These are phyloP conservation scores for Dasyurus viverrinus DNA, from an alignment of 2,113 vertebrate species.

Conservation along the genomic window DNA sequence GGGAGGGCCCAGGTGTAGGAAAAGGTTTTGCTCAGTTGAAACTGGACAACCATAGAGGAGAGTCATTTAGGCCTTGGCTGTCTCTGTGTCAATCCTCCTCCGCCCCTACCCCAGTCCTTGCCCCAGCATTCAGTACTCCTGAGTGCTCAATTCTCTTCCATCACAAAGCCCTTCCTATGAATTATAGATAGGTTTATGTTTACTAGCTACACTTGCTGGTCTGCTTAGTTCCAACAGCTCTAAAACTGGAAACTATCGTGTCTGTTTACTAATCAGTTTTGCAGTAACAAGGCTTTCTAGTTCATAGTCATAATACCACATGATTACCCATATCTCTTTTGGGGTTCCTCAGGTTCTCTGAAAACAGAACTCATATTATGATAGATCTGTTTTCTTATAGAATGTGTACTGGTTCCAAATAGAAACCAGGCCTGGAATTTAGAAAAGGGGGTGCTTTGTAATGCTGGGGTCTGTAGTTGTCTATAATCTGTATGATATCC, in stretches of 20 bases:
- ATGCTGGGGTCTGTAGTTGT: background rate
- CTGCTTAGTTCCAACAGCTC: background rate
- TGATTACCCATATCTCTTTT: background rate
- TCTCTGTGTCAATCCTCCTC: rapidly evolving
- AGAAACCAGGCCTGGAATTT: background rate
- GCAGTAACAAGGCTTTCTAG: background rate
- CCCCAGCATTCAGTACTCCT: background rate
- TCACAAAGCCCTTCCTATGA: background rate
- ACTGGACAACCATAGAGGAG: background rate
- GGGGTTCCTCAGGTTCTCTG: background rate
- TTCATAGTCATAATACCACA: background rate
- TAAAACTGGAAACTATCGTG: background rate
- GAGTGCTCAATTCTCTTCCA: background rate
- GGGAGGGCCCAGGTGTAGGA: background rate
- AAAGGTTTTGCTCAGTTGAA: background rate
- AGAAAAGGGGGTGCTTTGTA: background rate
- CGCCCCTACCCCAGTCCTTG: background rate
- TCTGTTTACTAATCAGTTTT: background rate
- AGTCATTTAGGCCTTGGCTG: background rate
- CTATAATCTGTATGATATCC: background rate
- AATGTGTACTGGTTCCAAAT: background rate
- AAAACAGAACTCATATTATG: background rate
- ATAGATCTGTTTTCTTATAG: background rate
- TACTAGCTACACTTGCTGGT: background rate
- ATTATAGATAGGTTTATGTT: background rate